Conservation (phyloP, 2,888 invertebrate genomes). For the Byasa hedistus region DNA sequence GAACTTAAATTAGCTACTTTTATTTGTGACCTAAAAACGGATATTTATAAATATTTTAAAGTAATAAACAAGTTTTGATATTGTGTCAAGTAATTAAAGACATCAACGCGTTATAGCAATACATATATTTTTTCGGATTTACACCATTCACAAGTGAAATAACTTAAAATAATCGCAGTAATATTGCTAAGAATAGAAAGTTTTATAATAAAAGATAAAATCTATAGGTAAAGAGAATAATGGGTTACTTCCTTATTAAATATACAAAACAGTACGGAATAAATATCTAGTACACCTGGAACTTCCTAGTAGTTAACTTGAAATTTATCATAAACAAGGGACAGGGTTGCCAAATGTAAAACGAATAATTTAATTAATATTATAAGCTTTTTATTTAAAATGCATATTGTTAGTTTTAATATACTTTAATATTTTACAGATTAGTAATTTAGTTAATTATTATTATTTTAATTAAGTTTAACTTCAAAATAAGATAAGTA, state of each 20-base stretch:
- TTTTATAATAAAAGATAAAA: background rate
- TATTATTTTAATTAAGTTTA: background rate
- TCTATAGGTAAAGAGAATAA: background rate
- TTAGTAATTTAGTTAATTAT: background rate
- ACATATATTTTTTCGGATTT: too few relatives aligned
- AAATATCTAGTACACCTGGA: constrained; percentile 53
- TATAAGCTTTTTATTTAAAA: too few relatives aligned
- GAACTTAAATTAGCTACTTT: background rate
- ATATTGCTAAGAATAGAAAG: background rate
- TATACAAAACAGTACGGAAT: constrained; percentile 39
- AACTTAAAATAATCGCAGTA: background rate
- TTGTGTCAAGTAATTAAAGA: background rate
- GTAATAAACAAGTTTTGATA: too few relatives aligned
- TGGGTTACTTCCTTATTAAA: constrained; percentile 30
- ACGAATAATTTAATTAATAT: background rate
- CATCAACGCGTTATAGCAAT: background rate
- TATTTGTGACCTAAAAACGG: background rate
- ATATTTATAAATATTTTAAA: too few relatives aligned
- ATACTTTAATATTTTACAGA: too few relatives aligned
- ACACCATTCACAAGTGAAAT: background rate
- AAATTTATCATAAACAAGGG: constrained; percentile 55
- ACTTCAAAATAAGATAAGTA: background rate
- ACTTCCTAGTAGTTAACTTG: constrained; percentile 67
- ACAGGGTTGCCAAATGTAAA: constrained; percentile 14
- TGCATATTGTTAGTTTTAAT: too few relatives aligned